These are phyloP conservation scores for Podocnemis expansa DNA, from an alignment of 2,113 vertebrate species.

Conservation along the genomic window DNA sequence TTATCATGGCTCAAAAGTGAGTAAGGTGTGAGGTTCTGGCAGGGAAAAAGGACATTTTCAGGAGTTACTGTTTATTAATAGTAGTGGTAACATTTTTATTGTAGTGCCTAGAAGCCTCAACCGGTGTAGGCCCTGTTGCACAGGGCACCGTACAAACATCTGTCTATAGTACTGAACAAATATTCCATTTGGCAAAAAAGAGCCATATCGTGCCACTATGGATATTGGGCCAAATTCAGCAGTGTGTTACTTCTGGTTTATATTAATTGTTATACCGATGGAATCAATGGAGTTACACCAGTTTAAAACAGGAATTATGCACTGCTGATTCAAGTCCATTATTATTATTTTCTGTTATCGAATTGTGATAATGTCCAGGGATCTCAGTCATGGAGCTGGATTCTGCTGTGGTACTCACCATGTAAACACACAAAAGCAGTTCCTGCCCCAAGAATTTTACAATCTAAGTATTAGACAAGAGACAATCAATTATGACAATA, in stretches of 20 bases:
- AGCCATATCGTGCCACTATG: background rate
- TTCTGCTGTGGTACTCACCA: background rate
- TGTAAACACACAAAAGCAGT: background rate
- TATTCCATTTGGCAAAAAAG: no score
- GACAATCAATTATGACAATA: background rate
- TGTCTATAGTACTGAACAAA: background rate
- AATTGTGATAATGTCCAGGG: background rate
- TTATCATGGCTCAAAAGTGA: background rate
- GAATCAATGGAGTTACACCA: background rate
- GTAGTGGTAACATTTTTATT: background rate
- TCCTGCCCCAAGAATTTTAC: background rate
- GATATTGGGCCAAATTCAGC: background rate
- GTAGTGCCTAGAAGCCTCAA: background rate
- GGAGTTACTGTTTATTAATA: background rate
- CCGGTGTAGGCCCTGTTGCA: background rate
- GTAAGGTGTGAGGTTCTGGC: background rate
- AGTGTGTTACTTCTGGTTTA: background rate
- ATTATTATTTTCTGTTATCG: background rate
- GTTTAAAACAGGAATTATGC: background rate
- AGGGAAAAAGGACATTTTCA: background rate
- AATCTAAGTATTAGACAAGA: background rate
- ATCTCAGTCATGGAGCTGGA: background rate
- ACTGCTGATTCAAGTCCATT: background rate
- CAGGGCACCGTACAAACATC: background rate
- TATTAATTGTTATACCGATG: background rate